Base-by-base conservation (phyloP, 2,113 vertebrate genomes). In the Ariopsis seemanni region DNA sequence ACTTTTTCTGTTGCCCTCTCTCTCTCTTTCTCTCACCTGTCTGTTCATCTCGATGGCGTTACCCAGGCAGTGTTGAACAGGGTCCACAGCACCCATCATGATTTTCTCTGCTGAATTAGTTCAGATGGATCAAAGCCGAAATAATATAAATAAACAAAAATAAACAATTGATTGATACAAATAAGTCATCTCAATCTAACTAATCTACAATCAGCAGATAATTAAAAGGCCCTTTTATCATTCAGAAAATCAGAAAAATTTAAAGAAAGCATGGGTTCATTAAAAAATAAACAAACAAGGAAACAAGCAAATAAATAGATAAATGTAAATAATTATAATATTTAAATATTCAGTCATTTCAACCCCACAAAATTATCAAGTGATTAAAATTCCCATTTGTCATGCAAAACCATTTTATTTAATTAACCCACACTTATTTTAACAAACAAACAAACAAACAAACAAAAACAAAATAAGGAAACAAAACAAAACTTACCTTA, bases 1-100 rank as follows among this genome's bases (percentile, higher is more conserved):
- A 34, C 34, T 34, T 34, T 34, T 34, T 34, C 34, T 34, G 34
- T 34, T 34, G 34, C 60, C 63, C 60, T 67, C 62, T 53, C 27
- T 4, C 1, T 34, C 52, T 25, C 62, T 50, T 27, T 78, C 75
- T 8, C 85, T 42, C 34, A 90, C 90, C 90, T 90, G 83, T 90
- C 88, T 85, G 50, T 89, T 90, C 17, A 87, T 74, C 71, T 88
- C 48, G 11, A 90, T 30, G 58, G 85, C 10, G 8, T 78, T 30
- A 79, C 67, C 27, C 82, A 88, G 67, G 53, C 80, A 25, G 25
- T 75, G 27, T 27, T 55, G 63, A 22, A n/a, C 9, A 15, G 83
- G 75, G 15, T 79, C 67, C 69, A 15, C 27, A n/a, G 7, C 27
- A 1, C 82, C 65, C 77, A 85, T 67, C n/a, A 18, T 12, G 74